Evolutionary conservation across 2,113 vertebrate species (phyloP), one percentile per base, ranked within the genome.

Genomic region (Dasyprocta punctata): DNA sequence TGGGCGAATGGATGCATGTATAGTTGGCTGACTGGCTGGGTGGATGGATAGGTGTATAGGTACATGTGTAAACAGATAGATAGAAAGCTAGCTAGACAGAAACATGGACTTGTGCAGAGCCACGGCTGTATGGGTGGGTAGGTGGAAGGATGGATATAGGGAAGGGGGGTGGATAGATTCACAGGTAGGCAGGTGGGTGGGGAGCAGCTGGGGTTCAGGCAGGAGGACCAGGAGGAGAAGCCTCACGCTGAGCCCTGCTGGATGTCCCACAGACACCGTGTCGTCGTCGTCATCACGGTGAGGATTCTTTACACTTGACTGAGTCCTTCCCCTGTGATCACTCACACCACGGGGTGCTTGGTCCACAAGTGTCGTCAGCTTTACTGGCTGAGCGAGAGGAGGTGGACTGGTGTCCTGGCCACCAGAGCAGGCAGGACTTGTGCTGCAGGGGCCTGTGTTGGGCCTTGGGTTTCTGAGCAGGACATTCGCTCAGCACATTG

Each of bases 341-440:
- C 44, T 54, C 0, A 0, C 1, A 13, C 0, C 0, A 7, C 30
- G 5, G 1, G 10, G 10, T 22, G 5, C 75, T 0, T 14, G 19
- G 36, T 89, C 67, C 60, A 0, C 0, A 8, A 0, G 0, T 0
- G 0, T 8, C 13, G 26, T 83, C 49, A 1, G 26, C 58, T 56
- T 1, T 38, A 26, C 14, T 0, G 1, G 5, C 36, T 36, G 11
- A 26, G 28, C 0, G 0, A 1, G 14, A 44, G 44, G 22, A 26
- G 80, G 5, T 0, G 0, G 13, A 2, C 41, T 14, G 47, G 0
- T 2, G 80, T 19, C 30, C 24, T 2, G 44, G 11, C 54, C 41
- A 22, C 12, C 9, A 1, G 24, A 8, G 47, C 56, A 26, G 69
- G 36, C 14, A 3, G 75, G 54, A 24, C 54, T 61, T 22, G 5